Conservation (phyloP, 2,888 invertebrate species). For the Teleiodes luculella region DNA sequence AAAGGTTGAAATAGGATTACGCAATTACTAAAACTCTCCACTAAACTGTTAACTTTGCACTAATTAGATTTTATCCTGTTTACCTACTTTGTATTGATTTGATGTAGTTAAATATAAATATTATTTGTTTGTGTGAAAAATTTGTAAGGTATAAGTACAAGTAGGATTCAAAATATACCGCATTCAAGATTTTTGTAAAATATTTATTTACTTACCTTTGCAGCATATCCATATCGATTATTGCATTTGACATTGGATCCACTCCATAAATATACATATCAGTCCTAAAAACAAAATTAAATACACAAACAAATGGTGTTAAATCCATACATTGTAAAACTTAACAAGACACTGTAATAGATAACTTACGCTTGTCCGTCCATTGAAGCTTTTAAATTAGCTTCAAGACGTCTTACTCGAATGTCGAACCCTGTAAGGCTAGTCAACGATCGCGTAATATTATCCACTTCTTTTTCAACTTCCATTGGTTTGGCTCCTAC, state of each 20-base stretch:
- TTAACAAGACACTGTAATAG: background rate
- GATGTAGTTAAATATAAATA: too few species aligned
- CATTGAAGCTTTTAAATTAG: constrained; percentile 83
- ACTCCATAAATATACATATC: constrained; percentile 92
- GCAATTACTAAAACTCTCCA: background rate
- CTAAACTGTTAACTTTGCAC: background rate
- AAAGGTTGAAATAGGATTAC: background rate
- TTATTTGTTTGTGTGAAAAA: too few species aligned
- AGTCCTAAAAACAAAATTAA: constrained; percentile 84
- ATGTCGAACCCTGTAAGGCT: constrained; percentile 88
- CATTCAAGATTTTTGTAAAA: too few species aligned
- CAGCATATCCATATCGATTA: constrained; percentile 88
- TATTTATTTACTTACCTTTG: constrained; percentile 80
- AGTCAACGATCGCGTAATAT: constrained; percentile 83
- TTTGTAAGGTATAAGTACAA: too few species aligned
- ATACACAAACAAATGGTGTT: too few species aligned
- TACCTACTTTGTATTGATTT: background rate
- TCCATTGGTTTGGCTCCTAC: constrained; percentile 87
- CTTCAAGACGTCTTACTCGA: constrained; percentile 86
- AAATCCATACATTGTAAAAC: too few species aligned
- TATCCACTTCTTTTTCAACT: constrained; percentile 84
- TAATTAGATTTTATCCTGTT: background rate
- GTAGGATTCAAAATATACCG: too few species aligned
- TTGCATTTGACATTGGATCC: constrained; percentile 87
- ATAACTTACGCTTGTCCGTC: constrained; percentile 82